phyloP scores from a whole-genome alignment of 2,888 invertebrate species.

The Halocaridina rubra region DNA sequence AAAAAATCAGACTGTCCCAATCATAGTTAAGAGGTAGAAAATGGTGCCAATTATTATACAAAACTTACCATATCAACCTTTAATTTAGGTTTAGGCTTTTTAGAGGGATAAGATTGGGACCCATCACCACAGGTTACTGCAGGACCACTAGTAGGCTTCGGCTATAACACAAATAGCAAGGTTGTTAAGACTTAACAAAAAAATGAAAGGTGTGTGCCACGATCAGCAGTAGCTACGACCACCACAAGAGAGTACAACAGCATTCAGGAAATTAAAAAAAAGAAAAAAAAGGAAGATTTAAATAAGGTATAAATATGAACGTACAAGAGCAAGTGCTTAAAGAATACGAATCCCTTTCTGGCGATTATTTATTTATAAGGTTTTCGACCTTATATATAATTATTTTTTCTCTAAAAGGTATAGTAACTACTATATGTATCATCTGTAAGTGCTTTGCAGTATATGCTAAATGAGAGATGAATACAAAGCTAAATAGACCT shows the following conservation, averaged over 20 bases:
- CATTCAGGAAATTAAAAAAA: not conserved
- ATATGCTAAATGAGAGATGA: too few species aligned
- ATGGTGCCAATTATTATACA: not conserved
- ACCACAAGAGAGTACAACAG: not conserved
- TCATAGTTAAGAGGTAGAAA: not conserved
- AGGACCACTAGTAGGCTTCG: conserved; percentile 26
- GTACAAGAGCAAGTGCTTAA: too few species aligned
- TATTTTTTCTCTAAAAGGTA: too few species aligned
- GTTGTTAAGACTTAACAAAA: not conserved
- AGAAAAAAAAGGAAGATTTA: not conserved
- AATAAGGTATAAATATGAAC: too few species aligned
- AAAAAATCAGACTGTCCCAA: too few species aligned
- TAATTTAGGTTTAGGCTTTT: conserved; percentile 32
- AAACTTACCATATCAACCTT: conserved; percentile 37
- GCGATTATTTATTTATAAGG: too few species aligned
- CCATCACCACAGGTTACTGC: conserved; percentile 26
- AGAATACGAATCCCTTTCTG: too few species aligned
- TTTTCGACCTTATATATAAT: too few species aligned
- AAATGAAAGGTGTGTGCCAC: too few species aligned
- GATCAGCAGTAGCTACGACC: not conserved
- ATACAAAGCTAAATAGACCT: too few species aligned
- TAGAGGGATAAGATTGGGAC: conserved; percentile 23
- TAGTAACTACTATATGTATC: too few species aligned
- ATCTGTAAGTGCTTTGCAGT: too few species aligned
- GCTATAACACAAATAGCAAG: conserved; percentile 21